Percentiles rank a stretch among this genome's conserved stretches.
phyloP scores from a whole-genome alignment of 2,888 invertebrate genomes.

The Drosophila mettleri region DNA sequence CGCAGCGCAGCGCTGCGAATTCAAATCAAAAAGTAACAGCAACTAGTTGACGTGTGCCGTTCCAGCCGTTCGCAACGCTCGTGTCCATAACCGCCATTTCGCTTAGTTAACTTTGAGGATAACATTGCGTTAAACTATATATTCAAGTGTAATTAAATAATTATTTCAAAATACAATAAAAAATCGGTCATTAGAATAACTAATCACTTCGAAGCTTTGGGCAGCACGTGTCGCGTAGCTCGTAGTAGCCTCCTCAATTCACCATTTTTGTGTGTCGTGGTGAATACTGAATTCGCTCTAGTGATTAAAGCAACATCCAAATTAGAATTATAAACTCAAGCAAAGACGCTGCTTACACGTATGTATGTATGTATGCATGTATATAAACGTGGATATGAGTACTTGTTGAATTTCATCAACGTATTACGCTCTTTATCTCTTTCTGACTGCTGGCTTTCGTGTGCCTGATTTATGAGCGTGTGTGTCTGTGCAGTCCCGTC shows the following conservation, averaged over 20 bases:
- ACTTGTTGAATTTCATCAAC: constrained; percentile 65
- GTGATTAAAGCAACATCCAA: constrained; percentile 26
- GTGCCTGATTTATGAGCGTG: background rate
- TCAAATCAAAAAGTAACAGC: constrained; percentile 34
- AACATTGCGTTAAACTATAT: background rate
- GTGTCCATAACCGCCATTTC: constrained; percentile 2
- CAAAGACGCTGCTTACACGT: too few species aligned
- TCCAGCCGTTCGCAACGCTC: constrained; percentile 58
- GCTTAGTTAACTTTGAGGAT: background rate
- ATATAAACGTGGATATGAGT: constrained; percentile 34
- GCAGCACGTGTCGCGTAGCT: constrained; percentile 48
- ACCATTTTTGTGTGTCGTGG: constrained; percentile 47
- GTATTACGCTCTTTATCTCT: constrained; percentile 12
- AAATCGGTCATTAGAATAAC: constrained; percentile 2
- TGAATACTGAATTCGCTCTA: constrained; percentile 32
- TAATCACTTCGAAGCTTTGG: background rate
- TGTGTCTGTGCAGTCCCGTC: constrained; percentile 10
- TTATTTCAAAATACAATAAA: background rate
- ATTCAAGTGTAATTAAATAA: background rate
- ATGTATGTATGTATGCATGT: too few species aligned
- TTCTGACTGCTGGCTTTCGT: background rate
- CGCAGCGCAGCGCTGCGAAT: constrained; percentile 39
- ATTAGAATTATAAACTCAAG: constrained; percentile 35
- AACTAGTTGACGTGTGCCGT: constrained; percentile 70
- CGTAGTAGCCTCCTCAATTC: constrained; percentile 30